Conservation (phyloP, 2,113 vertebrate genomes). For the Chunga burmeisteri region DNA sequence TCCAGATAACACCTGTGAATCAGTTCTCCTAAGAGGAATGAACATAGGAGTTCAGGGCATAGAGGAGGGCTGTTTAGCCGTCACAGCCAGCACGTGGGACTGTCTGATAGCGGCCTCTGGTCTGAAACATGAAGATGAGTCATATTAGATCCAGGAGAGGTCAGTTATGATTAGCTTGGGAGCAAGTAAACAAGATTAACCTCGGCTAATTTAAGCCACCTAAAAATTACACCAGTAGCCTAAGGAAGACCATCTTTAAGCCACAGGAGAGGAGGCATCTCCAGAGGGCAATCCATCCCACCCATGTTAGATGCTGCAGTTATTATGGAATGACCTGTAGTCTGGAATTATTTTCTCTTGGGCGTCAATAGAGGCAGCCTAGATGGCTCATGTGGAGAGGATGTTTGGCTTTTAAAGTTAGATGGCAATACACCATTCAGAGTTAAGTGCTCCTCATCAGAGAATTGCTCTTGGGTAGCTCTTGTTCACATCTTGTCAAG, state of each 20-base stretch:
- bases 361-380: not conserved
- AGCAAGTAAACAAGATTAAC: not conserved
- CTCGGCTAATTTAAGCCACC: conserved; percentile 1
- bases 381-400: not conserved
- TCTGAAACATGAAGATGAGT: not conserved
- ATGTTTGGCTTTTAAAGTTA: not conserved
- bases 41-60: accelerated
- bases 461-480: not conserved
- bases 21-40: not conserved
- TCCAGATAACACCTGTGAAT: not conserved
- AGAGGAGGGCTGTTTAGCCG: not conserved
- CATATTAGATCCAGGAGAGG: not conserved
- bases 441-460: not conserved
- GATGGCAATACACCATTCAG: not conserved
- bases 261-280: not conserved
- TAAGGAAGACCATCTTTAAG: not conserved
- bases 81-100: not conserved
- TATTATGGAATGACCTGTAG: not conserved
- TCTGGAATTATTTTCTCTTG: not conserved
- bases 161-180: not conserved
- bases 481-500: not conserved
- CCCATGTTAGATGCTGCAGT: not conserved
- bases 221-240: not conserved
- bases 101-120: not conserved
- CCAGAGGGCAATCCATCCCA: not conserved